Evolutionary conservation across 2,797 vertebrate genomes (phyloP).

Genomic region (Phrynocephalus vlangalii): DNA sequence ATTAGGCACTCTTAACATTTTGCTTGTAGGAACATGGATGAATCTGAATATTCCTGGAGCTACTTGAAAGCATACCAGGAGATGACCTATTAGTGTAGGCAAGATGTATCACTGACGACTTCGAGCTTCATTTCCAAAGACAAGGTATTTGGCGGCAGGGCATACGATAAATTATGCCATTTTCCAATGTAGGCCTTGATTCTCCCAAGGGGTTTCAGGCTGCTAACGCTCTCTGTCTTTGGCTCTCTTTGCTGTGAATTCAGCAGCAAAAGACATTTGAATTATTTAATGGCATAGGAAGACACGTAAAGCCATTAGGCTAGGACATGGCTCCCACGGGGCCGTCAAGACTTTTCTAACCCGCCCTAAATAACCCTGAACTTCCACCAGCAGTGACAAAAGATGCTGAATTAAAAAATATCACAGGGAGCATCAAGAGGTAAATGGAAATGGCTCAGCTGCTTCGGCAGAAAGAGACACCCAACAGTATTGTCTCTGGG

Average conservation of each 20-base stretch:
- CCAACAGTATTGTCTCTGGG: background rate
- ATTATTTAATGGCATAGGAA: constrained; percentile 64
- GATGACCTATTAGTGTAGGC: background rate
- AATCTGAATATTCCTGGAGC: rapidly evolving
- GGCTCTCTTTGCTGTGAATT: constrained; percentile 37
- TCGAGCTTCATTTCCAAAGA: constrained; percentile 15
- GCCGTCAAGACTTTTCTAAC: constrained; percentile 17
- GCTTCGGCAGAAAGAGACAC: background rate
- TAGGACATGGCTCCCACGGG: constrained; percentile 36
- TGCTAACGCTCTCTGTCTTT: constrained; percentile 49
- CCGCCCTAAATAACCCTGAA: background rate
- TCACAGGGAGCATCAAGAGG: background rate
- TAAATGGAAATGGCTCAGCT: background rate
- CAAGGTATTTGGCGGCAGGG: constrained; percentile 47
- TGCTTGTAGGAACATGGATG: background rate
- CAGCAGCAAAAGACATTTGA: constrained; percentile 61
- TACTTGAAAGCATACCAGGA: constrained; percentile 26
- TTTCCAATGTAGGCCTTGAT: constrained; percentile 43
- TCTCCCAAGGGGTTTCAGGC: constrained; percentile 59
- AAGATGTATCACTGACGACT: background rate
- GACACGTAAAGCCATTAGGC: constrained; percentile 59
- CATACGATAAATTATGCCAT: constrained; percentile 45
- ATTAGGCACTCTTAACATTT: background rate
- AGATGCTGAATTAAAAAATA: background rate
- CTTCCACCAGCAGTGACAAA: background rate